A percentile compares a stretch with the other conserved stretches of the same genome.
These are phyloP conservation scores for Axis porcinus DNA, from an alignment of 2,113 vertebrate genomes.

Conservation along the genomic window DNA sequence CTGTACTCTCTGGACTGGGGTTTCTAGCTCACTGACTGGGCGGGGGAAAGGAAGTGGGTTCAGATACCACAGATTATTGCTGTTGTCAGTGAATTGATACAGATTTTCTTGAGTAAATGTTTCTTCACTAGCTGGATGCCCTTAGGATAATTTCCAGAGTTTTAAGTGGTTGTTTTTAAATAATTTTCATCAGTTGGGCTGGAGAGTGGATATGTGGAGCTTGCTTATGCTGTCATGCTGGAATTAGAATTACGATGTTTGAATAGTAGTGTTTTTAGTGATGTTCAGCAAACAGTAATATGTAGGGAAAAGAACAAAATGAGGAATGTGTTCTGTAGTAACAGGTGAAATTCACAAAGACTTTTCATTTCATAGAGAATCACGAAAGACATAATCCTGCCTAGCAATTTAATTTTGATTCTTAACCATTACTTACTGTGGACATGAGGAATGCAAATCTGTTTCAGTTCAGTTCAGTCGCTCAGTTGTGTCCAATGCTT, in stretches of 20 bases:
- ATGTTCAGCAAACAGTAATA: neutral
- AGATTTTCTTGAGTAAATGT: neutral
- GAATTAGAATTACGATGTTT: neutral
- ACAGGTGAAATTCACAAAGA: neutral
- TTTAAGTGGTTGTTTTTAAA: neutral
- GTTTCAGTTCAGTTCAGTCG: neutral
- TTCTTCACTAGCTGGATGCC: neutral
- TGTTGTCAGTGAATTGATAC: neutral
- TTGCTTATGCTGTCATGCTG: neutral
- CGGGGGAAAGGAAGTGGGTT: neutral
- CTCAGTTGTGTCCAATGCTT: neutral
- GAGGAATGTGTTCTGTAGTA: neutral
- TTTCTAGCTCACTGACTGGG: neutral
- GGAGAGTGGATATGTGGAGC: neutral
- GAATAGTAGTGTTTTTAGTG: slow-evolving; percentile 14
- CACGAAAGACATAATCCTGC: neutral
- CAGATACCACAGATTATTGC: neutral
- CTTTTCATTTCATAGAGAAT: neutral
- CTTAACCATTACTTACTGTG: neutral
- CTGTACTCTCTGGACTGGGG: neutral
- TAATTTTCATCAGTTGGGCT: neutral
- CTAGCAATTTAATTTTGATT: slow-evolving; percentile 23
- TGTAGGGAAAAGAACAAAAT: neutral
- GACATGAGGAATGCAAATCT: neutral
- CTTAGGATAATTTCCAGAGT: neutral